Base-by-base conservation (phyloP, 2,797 vertebrate species). In the Uromys caudimaculatus region DNA sequence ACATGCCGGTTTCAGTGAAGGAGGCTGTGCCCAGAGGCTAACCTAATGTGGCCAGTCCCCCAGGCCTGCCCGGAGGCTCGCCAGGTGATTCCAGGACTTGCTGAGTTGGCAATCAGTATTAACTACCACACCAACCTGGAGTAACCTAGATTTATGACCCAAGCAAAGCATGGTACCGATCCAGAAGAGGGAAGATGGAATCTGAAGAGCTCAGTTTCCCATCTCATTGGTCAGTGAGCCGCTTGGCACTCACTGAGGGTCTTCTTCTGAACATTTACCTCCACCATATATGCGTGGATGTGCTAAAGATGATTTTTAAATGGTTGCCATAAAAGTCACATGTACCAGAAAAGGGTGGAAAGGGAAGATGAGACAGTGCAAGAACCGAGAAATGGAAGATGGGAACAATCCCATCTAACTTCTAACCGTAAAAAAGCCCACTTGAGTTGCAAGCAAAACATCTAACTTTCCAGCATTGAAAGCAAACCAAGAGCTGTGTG, bases 341-440 rank as follows among this genome's bases (percentile, higher is more conserved):
- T 4, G 27, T 35, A 58, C 54, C 11, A 78, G 76, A 47, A 78
- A 87, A 54, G 19, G 8, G 32, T 1, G 50, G 62, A n/a, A 93
- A 54, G 52, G 16, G 17, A 1, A 1, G 17, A 4, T 1, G 19
- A 3, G 1, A 19, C 50, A 41, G 12, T 1, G 21, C 1, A 91
- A 47, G 58, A 82, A 13, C 35, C 52, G 58, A 58, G 9, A 71
- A 19, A 32, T 10, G 1, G 58, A 88, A 69, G 19, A 44, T 12
- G 17, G 73, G 69, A 71, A 76, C 1, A 50, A 64, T 17, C 58
- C 71, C 24, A 67, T 9, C 23, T 13, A 21, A 89, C 35, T 77
- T 24, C 47, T n/a, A 60, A 52, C 77, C 67, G 44, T 73, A 62
- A 88, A 89, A 85, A 73, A 91, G 67, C 21, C 35, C 35, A 9